phyloP scores from a whole-genome alignment of 2,797 vertebrate genomes.

The Nyctibius grandis region DNA sequence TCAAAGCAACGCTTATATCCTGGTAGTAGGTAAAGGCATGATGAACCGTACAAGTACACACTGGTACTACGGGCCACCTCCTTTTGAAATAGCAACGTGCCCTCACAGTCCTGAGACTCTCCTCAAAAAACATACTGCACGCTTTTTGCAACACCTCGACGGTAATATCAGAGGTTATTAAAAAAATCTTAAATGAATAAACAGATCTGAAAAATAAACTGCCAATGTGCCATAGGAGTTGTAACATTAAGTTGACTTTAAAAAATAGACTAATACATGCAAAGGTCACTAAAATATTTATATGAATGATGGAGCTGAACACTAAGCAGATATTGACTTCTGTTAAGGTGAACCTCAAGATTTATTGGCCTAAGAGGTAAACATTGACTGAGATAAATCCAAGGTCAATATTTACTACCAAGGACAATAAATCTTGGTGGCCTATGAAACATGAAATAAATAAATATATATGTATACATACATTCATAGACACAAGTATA shows the following conservation, averaged over 20 bases:
- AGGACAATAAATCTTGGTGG: conserved; percentile 72
- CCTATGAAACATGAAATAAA: conserved; percentile 64
- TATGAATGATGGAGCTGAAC: conserved; percentile 57
- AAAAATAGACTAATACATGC: conserved; percentile 47
- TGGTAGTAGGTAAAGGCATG: background rate
- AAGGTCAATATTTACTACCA: conserved; percentile 76
- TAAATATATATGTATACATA: conserved; percentile 48
- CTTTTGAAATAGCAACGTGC: background rate
- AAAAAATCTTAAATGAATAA: background rate
- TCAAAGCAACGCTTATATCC: background rate
- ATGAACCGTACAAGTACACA: background rate
- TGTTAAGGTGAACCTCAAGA: conserved; percentile 75
- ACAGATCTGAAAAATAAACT: conserved; percentile 3
- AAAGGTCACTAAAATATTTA: conserved; percentile 69
- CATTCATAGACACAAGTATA: background rate
- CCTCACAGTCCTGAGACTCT: conserved; percentile 3
- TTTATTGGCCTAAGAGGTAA: conserved; percentile 74
- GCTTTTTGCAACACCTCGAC: background rate
- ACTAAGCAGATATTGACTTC: conserved; percentile 79
- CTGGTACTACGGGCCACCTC: background rate
- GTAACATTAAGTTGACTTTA: background rate
- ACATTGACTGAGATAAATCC: conserved; percentile 73
- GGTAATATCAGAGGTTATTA: background rate
- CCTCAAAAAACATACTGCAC: background rate
- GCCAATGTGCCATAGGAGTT: background rate